Base-by-base conservation (phyloP, 2,888 invertebrate species). In the Hypselothyrea guttata region DNA sequence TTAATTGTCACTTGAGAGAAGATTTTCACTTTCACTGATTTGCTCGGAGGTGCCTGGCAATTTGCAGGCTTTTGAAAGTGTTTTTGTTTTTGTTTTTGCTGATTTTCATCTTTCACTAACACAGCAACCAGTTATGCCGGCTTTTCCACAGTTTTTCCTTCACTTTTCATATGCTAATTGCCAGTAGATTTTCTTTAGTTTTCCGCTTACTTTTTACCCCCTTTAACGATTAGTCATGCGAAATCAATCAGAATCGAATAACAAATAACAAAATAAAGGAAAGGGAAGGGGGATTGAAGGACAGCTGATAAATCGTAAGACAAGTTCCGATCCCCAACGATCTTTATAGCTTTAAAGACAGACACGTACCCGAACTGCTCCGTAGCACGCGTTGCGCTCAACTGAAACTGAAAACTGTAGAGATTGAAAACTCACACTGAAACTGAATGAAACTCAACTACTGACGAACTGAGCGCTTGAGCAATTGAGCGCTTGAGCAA, bases 11-110 rank as follows among this genome's bases (percentile, higher is more conserved):
- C 66, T 78, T 73, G 69, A 76, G 84, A 65, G 22, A 59, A 31
- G 52, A 40, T 70, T 84, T 84, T 76, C 84, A 84, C 84, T 84
- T 84, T 84, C 86, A 84, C 84, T 84, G 75, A 75, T 84, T 82
- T 62, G 67, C 53, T 44, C 15, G 65, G 49, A 56, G 66, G 64
- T 60, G 61, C 59, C 42, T 2, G 22, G 61, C 72, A 72, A 74
- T 65, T 78, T 69, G 79, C 73, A 64, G 71, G 62, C 65, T 62
- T 73, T 72, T 71, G 67, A 69, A 76, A 83, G 60, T 67, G 62
- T 70, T 67, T n/a, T n/a, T n/a, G n/a, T n/a, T n/a, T n/a, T n/a
- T n/a, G n/a, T n/a, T n/a, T n/a, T 22, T 22, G 71, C 69, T 59
- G 55, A 60, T 71, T 76, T 83, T 57, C 64, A 75, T 83, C 70